These are phyloP conservation scores for Drosophila paranaensis DNA, from an alignment of 2,888 invertebrate species.

Conservation along the genomic window DNA sequence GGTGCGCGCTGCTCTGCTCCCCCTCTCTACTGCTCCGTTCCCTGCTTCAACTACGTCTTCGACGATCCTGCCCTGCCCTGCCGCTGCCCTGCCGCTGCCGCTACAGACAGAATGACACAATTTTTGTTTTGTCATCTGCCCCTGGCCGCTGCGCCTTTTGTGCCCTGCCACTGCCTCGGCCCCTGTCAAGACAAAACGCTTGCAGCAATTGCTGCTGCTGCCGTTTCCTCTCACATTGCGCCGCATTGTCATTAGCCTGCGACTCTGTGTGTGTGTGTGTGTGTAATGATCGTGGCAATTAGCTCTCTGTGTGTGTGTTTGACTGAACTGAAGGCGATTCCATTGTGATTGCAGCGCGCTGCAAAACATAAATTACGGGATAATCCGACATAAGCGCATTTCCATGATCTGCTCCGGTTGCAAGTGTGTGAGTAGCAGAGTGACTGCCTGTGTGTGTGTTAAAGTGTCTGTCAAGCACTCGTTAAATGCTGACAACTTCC, in stretches of 20 bases:
- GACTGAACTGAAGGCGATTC: slow-evolving; percentile 58
- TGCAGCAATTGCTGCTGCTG: slow-evolving; percentile 52
- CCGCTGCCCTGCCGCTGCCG: slow-evolving; percentile 27
- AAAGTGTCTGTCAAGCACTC: slow-evolving; percentile 52
- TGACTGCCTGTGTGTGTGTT: slow-evolving; percentile 7
- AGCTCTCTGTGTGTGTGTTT: slow-evolving; percentile 46
- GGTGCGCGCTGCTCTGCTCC: slow-evolving; percentile 14
- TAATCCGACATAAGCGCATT: slow-evolving; percentile 82
- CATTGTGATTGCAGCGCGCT: slow-evolving; percentile 68
- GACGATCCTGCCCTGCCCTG: slow-evolving; percentile 66
- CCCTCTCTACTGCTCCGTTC: no score
- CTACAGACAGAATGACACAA: slow-evolving; percentile 69
- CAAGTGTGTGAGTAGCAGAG: slow-evolving; percentile 20
- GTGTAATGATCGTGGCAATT: slow-evolving; percentile 77
- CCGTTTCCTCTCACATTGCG: slow-evolving; percentile 68
- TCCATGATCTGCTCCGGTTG: slow-evolving; percentile 71
- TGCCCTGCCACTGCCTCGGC: slow-evolving; percentile 10
- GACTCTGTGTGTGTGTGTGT: slow-evolving; percentile 28
- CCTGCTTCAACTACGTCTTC: slow-evolving; percentile 12
- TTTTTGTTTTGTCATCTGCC: slow-evolving; percentile 80
- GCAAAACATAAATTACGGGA: slow-evolving; percentile 82
- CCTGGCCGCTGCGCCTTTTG: slow-evolving; percentile 28
- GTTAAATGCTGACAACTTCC: slow-evolving; percentile 75
- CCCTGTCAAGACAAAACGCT: slow-evolving; percentile 54
- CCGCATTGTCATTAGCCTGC: slow-evolving; percentile 71